Evolutionary conservation across 2,797 vertebrate species (phyloP).

Genomic region (Linurgus olivaceus): DNA sequence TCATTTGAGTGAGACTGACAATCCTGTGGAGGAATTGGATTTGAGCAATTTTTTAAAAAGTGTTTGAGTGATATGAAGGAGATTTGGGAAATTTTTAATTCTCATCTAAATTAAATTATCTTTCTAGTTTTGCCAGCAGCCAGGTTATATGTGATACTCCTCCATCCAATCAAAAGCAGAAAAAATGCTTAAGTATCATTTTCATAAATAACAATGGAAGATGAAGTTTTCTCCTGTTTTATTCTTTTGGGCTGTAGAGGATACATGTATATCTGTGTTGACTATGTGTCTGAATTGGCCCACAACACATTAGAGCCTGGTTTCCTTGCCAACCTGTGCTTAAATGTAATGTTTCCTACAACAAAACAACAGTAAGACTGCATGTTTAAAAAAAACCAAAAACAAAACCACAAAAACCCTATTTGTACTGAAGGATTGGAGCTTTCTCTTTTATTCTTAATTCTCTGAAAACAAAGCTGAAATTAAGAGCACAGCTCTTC

Average conservation of each 20-base stretch:
- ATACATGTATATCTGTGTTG: not conserved
- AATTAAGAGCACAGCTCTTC: not conserved
- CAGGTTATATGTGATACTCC: not conserved
- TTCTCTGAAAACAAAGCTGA: not conserved
- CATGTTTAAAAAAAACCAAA: not conserved
- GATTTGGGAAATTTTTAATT: not conserved
- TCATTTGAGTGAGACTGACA: not conserved
- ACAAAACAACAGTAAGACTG: not conserved
- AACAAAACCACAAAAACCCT: fast-evolving
- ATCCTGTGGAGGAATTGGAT: not conserved
- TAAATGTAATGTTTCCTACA: conserved; percentile 24
- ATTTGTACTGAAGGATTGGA: not conserved
- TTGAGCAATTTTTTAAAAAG: not conserved
- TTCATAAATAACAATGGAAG: not conserved
- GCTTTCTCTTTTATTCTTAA: not conserved
- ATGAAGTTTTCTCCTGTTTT: not conserved
- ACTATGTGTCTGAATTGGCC: not conserved
- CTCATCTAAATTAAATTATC: not conserved
- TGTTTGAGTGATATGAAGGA: not conserved
- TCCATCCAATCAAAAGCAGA: not conserved
- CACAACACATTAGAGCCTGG: not conserved
- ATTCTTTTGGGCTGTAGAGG: not conserved
- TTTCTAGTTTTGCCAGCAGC: not conserved
- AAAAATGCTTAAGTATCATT: not conserved
- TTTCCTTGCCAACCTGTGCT: conserved; percentile 53